These are phyloP conservation scores for Podilymbus podiceps DNA, from an alignment of 2,113 vertebrate genomes.

Conservation along the genomic window DNA sequence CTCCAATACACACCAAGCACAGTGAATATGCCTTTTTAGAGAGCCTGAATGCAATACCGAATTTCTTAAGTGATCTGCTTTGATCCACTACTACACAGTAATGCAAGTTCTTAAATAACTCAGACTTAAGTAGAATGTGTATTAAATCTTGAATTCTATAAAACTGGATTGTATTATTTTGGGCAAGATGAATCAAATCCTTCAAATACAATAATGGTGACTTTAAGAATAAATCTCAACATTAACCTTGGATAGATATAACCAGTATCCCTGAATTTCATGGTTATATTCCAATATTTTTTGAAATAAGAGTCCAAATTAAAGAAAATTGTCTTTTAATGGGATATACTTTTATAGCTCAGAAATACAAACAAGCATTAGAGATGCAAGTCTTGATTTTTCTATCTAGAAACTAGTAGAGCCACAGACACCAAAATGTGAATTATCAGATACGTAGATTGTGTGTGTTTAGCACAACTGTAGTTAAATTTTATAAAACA, in stretches of 20 bases:
- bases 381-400: neutral
- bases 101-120: neutral
- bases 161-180: neutral
- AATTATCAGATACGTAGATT: neutral
- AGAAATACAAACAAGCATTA: neutral
- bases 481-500: neutral
- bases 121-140: neutral
- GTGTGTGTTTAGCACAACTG: neutral
- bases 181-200: neutral
- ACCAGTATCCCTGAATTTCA: neutral
- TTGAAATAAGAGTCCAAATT: neutral
- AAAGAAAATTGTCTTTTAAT: neutral
- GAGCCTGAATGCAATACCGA: neutral
- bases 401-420: neutral
- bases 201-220: neutral
- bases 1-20: neutral
- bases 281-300: neutral
- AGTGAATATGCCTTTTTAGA: neutral
- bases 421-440: neutral
- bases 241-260: neutral
- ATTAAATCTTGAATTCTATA: neutral
- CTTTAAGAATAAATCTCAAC: neutral
- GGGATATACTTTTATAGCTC: neutral
- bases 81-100: neutral
- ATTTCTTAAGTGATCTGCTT: neutral